Evolutionary conservation across 2,113 vertebrate genomes (phyloP), one percentile per base, ranked within the genome.

Genomic region (Siniperca knerii): DNA sequence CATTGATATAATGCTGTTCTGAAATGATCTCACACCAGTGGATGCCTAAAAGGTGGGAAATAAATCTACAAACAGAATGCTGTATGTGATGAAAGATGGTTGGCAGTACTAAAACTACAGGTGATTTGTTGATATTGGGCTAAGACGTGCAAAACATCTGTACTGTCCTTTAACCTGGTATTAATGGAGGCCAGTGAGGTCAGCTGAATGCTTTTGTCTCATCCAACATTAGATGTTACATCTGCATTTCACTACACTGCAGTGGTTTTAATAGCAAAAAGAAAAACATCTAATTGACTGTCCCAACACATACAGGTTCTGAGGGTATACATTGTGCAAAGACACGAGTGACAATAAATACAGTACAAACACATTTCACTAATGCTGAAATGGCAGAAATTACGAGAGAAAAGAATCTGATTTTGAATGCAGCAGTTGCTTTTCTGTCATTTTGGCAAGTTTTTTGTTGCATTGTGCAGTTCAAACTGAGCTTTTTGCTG

Each of bases 301-400:
- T 42, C 5, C 20, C 6, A 9, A 69, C 70, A 80, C 33, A 48
- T 29, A 50, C 54, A 66, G 7, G 8, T 35, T 29, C 44, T 54
- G 69, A 25, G 44, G 55, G 66, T 71, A 11, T 15, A 35, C 25
- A 62, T 54, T 64, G 46, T 46, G 37, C 12, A 44, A 60, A 54
- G 29, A 13, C 13, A 0, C 1, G 16, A 66, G 33, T 62, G 2
- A 33, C 52, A 69, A 61, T 69, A 72, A 83, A 83, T 9, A 81
- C 61, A 79, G 58, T 71, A 42, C 57, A 76, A 76, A 77, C 20
- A 76, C 46, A 58, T 13, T 77, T 60, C 35, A n/a, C 25, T 67
- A 52, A 75, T 11, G 0, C 6, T 13, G 58, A 60, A 68, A 66
- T 66, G 12, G 16, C 9, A 33, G 46, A 25, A 50, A 50, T 6